Evolutionary conservation across 1,140 invertebrate species (phyloP).

Genomic region (Pseudomyrmex concolor): DNA sequence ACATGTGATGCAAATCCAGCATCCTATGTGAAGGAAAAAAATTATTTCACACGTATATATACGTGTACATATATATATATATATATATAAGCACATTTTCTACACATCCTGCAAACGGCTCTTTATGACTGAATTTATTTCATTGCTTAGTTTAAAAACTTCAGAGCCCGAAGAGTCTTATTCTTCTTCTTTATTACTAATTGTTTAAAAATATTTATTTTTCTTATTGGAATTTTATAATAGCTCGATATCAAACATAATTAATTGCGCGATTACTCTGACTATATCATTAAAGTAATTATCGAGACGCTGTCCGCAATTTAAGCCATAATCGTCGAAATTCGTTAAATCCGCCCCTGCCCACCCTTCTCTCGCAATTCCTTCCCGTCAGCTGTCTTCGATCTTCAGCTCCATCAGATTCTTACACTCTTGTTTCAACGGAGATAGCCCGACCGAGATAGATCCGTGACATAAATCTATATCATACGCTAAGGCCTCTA

Average conservation of each 20-base stretch:
- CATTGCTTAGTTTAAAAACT: too few relatives aligned
- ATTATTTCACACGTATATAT: too few relatives aligned
- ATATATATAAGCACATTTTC: too few relatives aligned
- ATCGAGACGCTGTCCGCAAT: not conserved
- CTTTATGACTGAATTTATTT: too few relatives aligned
- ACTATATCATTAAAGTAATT: not conserved
- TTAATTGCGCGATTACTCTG: not conserved
- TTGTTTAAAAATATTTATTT: too few relatives aligned
- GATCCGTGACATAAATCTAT: constrained; percentile 79
- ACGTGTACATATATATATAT: too few relatives aligned
- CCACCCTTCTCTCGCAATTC: constrained; percentile 29
- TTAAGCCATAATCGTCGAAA: constrained; percentile 17
- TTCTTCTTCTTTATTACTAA: too few relatives aligned
- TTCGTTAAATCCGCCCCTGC: constrained; percentile 53
- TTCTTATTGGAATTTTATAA: not conserved
- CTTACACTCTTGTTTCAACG: constrained; percentile 51
- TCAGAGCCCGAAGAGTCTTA: too few relatives aligned
- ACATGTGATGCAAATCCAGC: too few relatives aligned
- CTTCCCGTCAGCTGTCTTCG: constrained; percentile 36
- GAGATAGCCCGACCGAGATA: constrained; percentile 47
- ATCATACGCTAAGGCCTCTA: constrained; percentile 74
- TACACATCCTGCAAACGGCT: too few relatives aligned
- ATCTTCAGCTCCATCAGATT: constrained; percentile 55
- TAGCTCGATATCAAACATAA: not conserved
- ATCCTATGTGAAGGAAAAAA: too few relatives aligned